These are phyloP conservation scores for Xiphorhynchus erythropygius DNA, from an alignment of 2,797 vertebrate species.

Conservation along the genomic window DNA sequence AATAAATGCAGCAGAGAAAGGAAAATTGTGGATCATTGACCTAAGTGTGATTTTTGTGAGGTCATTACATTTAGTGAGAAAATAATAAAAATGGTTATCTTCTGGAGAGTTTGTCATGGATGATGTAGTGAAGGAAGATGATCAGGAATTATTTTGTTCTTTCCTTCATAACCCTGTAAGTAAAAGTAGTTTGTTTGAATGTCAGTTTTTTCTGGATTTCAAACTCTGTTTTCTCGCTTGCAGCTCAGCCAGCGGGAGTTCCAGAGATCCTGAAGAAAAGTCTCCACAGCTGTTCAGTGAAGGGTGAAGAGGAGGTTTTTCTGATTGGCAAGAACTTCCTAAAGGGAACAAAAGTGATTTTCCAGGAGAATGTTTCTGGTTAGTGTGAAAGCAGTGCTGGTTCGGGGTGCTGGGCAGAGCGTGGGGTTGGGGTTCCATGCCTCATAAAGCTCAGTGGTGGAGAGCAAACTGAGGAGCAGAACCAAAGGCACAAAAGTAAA, in stretches of 20 bases:
- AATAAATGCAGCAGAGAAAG: neutral
- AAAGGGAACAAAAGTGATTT: constrained; percentile 98
- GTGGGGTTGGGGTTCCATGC: neutral
- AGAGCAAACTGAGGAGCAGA: neutral
- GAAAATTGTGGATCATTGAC: neutral
- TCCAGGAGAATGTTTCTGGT: constrained; percentile 96
- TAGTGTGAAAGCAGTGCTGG: constrained; percentile 29
- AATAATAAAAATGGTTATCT: neutral
- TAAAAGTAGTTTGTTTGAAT: neutral
- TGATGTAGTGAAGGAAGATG: neutral
- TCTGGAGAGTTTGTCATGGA: neutral
- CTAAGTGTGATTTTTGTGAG: neutral
- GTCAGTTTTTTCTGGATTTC: constrained; percentile 25
- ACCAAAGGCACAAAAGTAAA: neutral
- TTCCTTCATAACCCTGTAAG: neutral
- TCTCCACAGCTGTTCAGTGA: constrained; percentile 91
- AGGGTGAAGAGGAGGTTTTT: constrained; percentile 94
- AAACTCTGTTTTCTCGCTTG: neutral
- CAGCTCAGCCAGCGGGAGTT: constrained; percentile 97
- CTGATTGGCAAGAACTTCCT: constrained; percentile 99
- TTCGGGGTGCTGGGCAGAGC: neutral
- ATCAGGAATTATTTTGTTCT: neutral
- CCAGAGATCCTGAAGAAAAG: constrained; percentile 99
- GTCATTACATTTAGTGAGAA: neutral
- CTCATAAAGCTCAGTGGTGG: neutral